A percentile compares a stretch with the other conserved stretches of the same genome.
Conservation (phyloP, 2,888 invertebrate genomes). For the Tupiocoris notatus region DNA sequence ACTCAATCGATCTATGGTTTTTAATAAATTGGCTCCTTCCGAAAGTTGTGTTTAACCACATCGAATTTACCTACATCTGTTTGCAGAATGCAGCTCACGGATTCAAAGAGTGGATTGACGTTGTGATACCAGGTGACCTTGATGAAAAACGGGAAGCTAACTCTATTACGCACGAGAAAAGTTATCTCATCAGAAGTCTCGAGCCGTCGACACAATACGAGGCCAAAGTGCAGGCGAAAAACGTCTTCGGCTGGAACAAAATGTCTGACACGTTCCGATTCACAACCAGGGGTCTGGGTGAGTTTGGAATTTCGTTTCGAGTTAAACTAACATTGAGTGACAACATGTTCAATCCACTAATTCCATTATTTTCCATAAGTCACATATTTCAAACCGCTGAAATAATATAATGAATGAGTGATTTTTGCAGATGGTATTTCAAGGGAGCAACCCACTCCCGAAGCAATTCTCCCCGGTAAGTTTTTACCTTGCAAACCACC, state of each 20-base stretch:
- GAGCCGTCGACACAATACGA: conserved; percentile 66
- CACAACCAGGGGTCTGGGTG: conserved; percentile 64
- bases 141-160: conserved; percentile 57
- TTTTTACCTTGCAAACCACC: background rate
- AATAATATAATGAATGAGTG: background rate
- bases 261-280: conserved; percentile 63
- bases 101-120: conserved; percentile 55
- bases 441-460: conserved; percentile 36
- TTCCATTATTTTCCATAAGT: no score
- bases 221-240: conserved; percentile 64
- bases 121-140: conserved; percentile 59
- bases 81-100: conserved; percentile 29
- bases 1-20: no score
- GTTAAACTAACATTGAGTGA: no score
- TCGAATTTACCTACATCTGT: no score
- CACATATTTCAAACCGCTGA: no score
- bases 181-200: conserved; percentile 63
- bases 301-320: conserved; percentile 49
- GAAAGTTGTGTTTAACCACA: no score
- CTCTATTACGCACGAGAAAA: conserved; percentile 61
- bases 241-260: conserved; percentile 66
- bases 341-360: no score
- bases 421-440: conserved; percentile 38
- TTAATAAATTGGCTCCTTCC: no score
- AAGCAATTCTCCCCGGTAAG: conserved; percentile 41